Evolutionary conservation across 2,888 invertebrate genomes (phyloP).

Genomic region (Xestia rhomboidea): DNA sequence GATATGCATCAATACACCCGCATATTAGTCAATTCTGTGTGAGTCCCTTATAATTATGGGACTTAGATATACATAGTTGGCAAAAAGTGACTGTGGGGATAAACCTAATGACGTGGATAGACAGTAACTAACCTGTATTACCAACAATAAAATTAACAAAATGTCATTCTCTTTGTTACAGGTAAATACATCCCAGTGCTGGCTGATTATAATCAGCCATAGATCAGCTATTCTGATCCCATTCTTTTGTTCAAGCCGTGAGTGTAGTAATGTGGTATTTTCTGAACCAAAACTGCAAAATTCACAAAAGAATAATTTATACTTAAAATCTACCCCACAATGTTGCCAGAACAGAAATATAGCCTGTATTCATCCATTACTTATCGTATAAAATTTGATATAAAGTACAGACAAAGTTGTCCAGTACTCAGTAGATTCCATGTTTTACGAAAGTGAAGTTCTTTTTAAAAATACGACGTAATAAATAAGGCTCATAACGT

Average conservation of each 20-base stretch:
- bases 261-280: neutral
- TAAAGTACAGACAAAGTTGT: slow-evolving; percentile 44
- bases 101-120: too few relatives aligned
- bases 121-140: too few relatives aligned
- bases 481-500: slow-evolving; percentile 63
- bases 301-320: neutral
- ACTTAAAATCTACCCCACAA: slow-evolving; percentile 23
- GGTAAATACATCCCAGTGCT: neutral
- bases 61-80: neutral
- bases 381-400: slow-evolving; percentile 43
- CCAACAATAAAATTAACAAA: neutral
- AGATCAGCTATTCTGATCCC: neutral
- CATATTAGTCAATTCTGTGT: too few relatives aligned
- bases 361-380: slow-evolving; percentile 27
- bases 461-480: slow-evolving; percentile 63
- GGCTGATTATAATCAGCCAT: neutral
- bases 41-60: neutral
- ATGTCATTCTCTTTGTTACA: neutral
- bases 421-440: slow-evolving; percentile 45
- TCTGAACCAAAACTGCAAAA: neutral
- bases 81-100: neutral
- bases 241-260: neutral
- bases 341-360: slow-evolving; percentile 38
- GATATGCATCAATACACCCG: neutral
- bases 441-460: slow-evolving; percentile 59